Evolutionary conservation across 2,797 vertebrate genomes (phyloP).

Genomic region (Hoplostethus atlanticus): DNA sequence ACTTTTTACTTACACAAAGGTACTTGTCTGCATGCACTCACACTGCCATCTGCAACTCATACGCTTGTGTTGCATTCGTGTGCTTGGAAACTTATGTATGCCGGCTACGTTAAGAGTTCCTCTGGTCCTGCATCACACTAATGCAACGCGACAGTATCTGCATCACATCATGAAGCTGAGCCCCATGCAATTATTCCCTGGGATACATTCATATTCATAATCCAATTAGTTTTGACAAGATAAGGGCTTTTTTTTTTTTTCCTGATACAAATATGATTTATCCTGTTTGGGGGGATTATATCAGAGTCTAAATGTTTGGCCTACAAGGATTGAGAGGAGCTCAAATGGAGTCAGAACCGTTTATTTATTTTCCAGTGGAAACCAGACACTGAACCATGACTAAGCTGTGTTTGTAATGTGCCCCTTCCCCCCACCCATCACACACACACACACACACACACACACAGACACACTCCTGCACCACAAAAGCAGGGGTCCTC

Average conservation of each 20-base stretch:
- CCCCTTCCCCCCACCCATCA: conserved; percentile 9
- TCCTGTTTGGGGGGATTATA: conserved; percentile 69
- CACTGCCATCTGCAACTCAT: neutral
- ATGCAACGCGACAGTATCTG: conserved; percentile 61
- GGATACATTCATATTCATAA: conserved; percentile 70
- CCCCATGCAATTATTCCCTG: conserved; percentile 52
- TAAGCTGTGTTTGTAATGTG: conserved; percentile 45
- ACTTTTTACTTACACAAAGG: neutral
- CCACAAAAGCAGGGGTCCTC: too few species aligned
- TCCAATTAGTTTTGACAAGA: conserved; percentile 75
- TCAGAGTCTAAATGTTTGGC: conserved; percentile 45
- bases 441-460: conserved; percentile 18
- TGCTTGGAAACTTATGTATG: conserved; percentile 11
- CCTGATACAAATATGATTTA: conserved; percentile 63
- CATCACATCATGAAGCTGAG: conserved; percentile 54
- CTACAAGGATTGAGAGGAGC: conserved; percentile 41
- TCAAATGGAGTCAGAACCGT: conserved; percentile 42
- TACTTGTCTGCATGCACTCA: neutral
- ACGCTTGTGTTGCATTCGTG: neutral
- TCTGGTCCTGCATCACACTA: conserved; percentile 44
- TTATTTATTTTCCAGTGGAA: conserved; percentile 46
- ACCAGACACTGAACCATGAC: conserved; percentile 51
- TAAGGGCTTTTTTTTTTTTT: conserved; percentile 30
- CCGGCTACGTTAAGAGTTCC: conserved; percentile 38
- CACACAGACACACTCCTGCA: neutral